A percentile compares a stretch with the other conserved stretches of the same genome.
Evolutionary conservation across 2,113 vertebrate species (phyloP).

Genomic region (Toxotes jaculatrix): DNA sequence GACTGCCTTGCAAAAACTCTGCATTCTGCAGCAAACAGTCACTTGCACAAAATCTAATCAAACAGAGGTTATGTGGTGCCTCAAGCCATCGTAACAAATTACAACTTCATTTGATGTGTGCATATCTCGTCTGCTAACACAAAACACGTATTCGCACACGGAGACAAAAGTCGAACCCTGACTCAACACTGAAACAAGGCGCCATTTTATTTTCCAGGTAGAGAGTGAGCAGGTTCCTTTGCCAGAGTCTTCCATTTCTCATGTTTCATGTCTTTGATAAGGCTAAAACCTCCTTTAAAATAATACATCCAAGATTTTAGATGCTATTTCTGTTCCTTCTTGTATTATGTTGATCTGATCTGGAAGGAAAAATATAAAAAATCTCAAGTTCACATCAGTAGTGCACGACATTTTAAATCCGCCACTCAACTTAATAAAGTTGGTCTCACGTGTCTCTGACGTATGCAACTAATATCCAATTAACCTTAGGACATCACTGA

Average conservation of each 20-base stretch:
- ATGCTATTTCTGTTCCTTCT: background rate
- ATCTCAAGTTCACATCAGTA: constrained; percentile 38
- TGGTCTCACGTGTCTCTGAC: constrained; percentile 46
- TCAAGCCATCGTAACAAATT: constrained; percentile 75
- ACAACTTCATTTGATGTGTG: constrained; percentile 75
- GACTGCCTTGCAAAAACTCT: constrained; percentile 44
- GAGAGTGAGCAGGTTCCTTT: background rate
- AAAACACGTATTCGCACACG: constrained; percentile 54
- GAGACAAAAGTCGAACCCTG: background rate
- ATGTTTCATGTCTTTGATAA: background rate
- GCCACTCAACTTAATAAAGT: constrained; percentile 34
- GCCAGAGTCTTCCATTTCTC: background rate
- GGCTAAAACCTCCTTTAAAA: constrained; percentile 11
- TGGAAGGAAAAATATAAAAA: constrained; percentile 29
- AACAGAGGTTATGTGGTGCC: constrained; percentile 76
- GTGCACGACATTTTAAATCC: constrained; percentile 50
- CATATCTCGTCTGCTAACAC: constrained; percentile 60
- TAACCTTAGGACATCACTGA: constrained; percentile 53
- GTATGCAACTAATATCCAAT: constrained; percentile 62
- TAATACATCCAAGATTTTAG: constrained; percentile 12
- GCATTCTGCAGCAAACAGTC: constrained; percentile 66
- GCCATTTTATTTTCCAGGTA: constrained; percentile 26
- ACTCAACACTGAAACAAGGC: constrained; percentile 47
- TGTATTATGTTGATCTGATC: constrained; percentile 22
- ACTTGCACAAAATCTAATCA: constrained; percentile 74